Conservation (phyloP, 2,888 invertebrate genomes). For the Oxytorus armatus region DNA sequence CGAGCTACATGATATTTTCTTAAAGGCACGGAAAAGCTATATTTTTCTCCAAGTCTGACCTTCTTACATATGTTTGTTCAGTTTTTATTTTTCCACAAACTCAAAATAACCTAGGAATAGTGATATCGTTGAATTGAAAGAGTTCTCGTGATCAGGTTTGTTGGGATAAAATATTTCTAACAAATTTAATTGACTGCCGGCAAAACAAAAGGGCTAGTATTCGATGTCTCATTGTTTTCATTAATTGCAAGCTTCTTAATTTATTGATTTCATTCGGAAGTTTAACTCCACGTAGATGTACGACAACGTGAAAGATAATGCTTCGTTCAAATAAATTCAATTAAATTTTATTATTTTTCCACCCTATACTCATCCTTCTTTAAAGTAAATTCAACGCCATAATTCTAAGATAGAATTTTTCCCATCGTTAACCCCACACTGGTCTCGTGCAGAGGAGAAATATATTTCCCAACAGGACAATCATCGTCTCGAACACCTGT, state of each 20-base stretch:
- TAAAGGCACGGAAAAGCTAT: not conserved
- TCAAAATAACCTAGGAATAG: no score
- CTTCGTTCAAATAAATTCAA: not conserved
- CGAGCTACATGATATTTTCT: slow-evolving; percentile 2
- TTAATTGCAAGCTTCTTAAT: no score
- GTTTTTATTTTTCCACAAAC: not conserved
- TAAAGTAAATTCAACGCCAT: not conserved
- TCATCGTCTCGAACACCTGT: slow-evolving; percentile 58
- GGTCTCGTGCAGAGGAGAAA: not conserved
- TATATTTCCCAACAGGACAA: slow-evolving; percentile 25
- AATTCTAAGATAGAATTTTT: not conserved
- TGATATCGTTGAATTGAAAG: no score
- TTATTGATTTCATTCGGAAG: no score
- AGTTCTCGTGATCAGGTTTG: no score
- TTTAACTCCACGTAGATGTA: no score
- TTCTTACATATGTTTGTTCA: not conserved
- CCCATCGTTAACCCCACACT: not conserved
- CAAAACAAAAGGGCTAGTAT: no score
- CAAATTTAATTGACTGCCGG: not conserved
- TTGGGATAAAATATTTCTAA: no score
- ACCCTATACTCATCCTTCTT: not conserved
- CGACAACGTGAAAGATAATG: no score
- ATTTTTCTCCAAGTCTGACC: not conserved
- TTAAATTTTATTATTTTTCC: not conserved
- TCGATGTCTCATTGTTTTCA: no score